Conservation (phyloP, 2,888 invertebrate species). For the Drosophila koepferae region DNA sequence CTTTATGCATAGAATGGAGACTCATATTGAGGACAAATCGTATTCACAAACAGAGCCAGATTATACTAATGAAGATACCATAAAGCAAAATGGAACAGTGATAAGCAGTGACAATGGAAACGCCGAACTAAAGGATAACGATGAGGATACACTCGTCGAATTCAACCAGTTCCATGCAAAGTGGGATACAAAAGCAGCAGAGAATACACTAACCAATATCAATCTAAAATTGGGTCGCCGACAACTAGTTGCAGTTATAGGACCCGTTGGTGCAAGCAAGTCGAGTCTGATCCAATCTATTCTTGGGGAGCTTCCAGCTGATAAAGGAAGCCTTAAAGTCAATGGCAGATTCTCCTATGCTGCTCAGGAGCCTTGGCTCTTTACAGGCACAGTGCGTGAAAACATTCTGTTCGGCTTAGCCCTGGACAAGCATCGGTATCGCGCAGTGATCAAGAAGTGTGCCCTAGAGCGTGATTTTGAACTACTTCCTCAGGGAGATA, state of each 20-base stretch:
- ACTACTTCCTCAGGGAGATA: constrained; percentile 87
- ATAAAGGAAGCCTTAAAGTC: constrained; percentile 86
- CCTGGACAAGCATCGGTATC: constrained; percentile 87
- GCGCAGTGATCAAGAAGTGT: constrained; percentile 86
- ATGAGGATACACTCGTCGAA: constrained; percentile 83
- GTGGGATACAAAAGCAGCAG: constrained; percentile 87
- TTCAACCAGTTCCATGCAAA: constrained; percentile 89
- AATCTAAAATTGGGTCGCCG: constrained; percentile 88
- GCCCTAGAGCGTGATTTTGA: constrained; percentile 87
- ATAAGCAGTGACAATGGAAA: constrained; percentile 17
- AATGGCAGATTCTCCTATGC: constrained; percentile 89
- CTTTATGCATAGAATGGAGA: constrained; percentile 87
- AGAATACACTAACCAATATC: constrained; percentile 89
- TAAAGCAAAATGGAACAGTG: constrained; percentile 46
- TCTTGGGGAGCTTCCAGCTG: constrained; percentile 86
- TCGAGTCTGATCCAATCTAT: constrained; percentile 86
- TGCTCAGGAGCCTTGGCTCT: constrained; percentile 93
- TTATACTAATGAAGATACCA: constrained; percentile 8
- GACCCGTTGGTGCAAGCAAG: constrained; percentile 90
- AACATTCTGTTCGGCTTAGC: constrained; percentile 88
- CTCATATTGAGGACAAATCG: constrained; percentile 69
- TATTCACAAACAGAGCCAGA: constrained; percentile 16
- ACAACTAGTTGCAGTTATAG: constrained; percentile 89
- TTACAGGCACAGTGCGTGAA: constrained; percentile 88
- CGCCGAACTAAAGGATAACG: constrained; percentile 10